Base-by-base conservation (phyloP, 2,113 vertebrate genomes). In the Triplophysa dalaica region DNA sequence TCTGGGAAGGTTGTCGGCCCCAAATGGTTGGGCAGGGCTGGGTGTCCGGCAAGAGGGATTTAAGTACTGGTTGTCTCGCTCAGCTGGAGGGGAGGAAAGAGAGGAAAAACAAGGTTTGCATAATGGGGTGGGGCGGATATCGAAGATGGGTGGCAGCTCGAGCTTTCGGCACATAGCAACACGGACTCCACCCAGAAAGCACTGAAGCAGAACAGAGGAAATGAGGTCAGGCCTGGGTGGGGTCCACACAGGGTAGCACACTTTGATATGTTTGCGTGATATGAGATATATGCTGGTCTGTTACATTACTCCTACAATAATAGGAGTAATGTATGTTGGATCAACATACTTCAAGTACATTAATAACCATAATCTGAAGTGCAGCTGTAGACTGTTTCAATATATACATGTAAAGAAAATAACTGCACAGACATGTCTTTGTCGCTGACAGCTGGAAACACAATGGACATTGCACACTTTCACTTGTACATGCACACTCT, bases 101-200 rank as follows among this genome's bases (percentile, higher is more conserved):
- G 79, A 88, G 79, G 83, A 85, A 86, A 89, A 89, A 86, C 82
- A 87, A 87, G 85, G 75, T 84, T 93, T 91, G 64, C 21, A 45
- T 88, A 88, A 83, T 83, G 88, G 85, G 86, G 89, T 88, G 91
- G 90, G 87, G 83, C 82, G 85, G 82, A 78, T 86, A 87, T 86
- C 89, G 85, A 87, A 92, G 88, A 78, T 86, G 89, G 89, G 89
- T 89, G 91, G 89, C 87, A 81, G 54, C 22, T 64, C 67, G 1
- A 67, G 1, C 67, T 52, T 79, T 90, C 86, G 80, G 83, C 84
- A 79, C 85, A 89, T 81, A 86, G 72, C 87, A 85, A 82, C 29
- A 85, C 60, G 45, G 43, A 86, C 79, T 85, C 85, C 85, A 81
- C 84, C 85, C 80, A 76, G 86, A 81, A 85, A 67, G 43, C 69